Evolutionary conservation across 2,797 vertebrate species (phyloP).

Genomic region (Enteromius mattozi): DNA sequence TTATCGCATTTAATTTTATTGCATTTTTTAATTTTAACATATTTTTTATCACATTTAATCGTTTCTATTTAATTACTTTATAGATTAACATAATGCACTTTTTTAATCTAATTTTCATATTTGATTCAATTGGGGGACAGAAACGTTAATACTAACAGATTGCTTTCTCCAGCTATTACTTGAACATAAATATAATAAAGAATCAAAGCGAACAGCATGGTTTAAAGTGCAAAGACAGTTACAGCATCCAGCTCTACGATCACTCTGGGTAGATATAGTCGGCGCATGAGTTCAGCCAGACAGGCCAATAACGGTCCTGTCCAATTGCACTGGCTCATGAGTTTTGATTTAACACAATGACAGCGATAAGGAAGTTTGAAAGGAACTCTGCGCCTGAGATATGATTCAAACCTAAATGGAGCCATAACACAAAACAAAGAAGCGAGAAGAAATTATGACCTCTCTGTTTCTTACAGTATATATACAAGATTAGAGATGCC

Average conservation of each 20-base stretch:
- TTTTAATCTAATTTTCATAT: no score
- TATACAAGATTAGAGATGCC: constrained; percentile 6
- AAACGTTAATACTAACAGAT: not conserved
- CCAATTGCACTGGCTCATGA: not conserved
- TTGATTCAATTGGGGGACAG: no score
- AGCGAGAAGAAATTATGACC: not conserved
- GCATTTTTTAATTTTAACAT: no score
- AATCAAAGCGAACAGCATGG: not conserved
- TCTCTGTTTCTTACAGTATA: not conserved
- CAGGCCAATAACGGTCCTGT: constrained; percentile 1
- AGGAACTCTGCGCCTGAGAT: not conserved
- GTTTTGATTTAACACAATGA: constrained; percentile 36
- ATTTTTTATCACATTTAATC: no score
- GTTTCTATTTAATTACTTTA: no score
- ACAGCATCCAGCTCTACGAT: not conserved
- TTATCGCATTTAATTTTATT: not conserved
- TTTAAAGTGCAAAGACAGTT: not conserved
- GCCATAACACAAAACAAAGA: constrained; percentile 19
- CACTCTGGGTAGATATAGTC: constrained; percentile 11
- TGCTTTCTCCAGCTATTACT: not conserved
- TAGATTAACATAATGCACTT: no score
- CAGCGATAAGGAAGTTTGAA: constrained; percentile 21
- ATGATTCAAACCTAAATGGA: not conserved
- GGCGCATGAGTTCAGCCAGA: not conserved
- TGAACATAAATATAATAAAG: not conserved